Conservation (phyloP, 2,797 vertebrate species). For the Sebastes diaconus region DNA sequence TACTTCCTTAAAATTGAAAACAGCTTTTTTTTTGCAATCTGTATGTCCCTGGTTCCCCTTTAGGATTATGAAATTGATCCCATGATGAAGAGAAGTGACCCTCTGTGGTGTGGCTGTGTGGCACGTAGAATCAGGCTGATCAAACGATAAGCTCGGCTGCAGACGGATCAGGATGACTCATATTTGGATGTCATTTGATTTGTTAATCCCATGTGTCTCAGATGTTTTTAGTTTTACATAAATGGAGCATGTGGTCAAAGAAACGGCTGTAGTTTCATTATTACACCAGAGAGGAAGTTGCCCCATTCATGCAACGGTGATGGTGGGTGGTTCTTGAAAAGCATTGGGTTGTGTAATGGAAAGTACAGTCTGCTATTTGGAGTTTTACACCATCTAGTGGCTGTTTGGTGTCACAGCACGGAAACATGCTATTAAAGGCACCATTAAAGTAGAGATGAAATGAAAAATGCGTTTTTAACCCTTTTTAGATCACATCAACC, state of each 20-base stretch:
- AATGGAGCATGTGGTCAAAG: background rate
- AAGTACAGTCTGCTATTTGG: background rate
- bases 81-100: conserved; percentile 4
- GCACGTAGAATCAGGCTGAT: conserved; percentile 15
- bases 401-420: conserved; percentile 5
- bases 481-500: too few relatives aligned
- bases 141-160: conserved; percentile 38
- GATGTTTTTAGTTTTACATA: background rate
- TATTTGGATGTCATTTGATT: background rate
- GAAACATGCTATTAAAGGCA: background rate
- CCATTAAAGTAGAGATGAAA: too few relatives aligned
- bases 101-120: background rate
- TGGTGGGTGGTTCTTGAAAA: conserved; percentile 48
- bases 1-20: background rate
- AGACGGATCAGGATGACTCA: conserved; percentile 38
- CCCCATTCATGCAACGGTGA: conserved; percentile 5
- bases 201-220: conserved; percentile 1
- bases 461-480: too few relatives aligned
- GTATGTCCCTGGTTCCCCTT: conserved; percentile 6
- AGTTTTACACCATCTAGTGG: conserved; percentile 66
- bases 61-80: conserved; percentile 36
- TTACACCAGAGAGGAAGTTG: conserved; percentile 35
- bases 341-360: background rate
- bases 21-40: background rate
- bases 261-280: background rate